Base-by-base conservation (phyloP, 2,888 invertebrate species). In the Eledona agricola region DNA sequence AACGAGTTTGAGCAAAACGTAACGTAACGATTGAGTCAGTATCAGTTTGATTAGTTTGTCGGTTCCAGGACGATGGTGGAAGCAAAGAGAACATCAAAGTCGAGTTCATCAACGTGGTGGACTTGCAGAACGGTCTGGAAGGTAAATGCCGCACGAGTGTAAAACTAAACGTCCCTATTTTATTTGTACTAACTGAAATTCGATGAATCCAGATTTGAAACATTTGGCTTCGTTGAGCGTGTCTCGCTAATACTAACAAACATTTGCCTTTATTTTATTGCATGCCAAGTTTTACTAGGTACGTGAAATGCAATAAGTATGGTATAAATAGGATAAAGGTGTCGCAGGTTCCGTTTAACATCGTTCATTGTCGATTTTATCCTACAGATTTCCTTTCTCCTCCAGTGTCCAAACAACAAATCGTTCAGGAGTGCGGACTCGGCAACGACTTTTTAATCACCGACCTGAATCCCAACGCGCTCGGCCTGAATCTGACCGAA, bases 401-500 rank as follows among this genome's bases (percentile, higher is more conserved):
- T 26, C 73, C 76, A 51, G 87, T 90, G 34, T 87, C 90, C 19
- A 87, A 89, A 66, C 89, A 90, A 70, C 86, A 89, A 62, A 85
- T 89, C 2, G 88, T 88, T 4, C 81, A 86, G 56, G 91, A 90
- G 71, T 89, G 89, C 60, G 90, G 90, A 0, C 79, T 91, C 11
- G 78, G 83, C n/a, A 78, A 77, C 16, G 78, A 80, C 46, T 81
- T 80, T 60, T 71, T 82, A 15, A 80, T 82, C 4, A 81, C 81
- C 1, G 81, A 82, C 59, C 64, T 81, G 38, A 81, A 81, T 62
- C 80, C 81, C 2, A 75, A 77, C 6, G 69, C 78, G 1, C 64
- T 81, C 17, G 81, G 80, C 4, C 60, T 81, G 43, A 81, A 79
- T 64, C 71, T 81, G 62, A 68, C 76, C 4, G 81, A 81, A 59